Conservation (phyloP, 2,113 vertebrate genomes). For the Atherinomorus stipes region DNA sequence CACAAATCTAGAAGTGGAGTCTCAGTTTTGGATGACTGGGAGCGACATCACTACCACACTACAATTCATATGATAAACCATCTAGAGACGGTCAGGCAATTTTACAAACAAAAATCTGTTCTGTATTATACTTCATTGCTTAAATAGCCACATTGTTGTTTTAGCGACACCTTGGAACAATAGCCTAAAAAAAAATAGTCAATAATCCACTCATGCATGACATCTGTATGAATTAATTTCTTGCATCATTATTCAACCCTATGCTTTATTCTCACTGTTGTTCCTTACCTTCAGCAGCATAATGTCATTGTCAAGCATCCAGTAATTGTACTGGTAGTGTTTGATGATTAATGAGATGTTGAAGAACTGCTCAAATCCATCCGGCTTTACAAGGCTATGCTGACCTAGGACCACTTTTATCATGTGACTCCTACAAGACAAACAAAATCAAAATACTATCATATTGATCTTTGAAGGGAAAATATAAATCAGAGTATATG, state of each 20-base stretch:
- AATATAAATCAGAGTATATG: no score
- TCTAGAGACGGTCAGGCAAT: neutral
- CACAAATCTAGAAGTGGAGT: neutral
- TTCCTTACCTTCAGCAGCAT: constrained; percentile 82
- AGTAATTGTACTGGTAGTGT: constrained; percentile 64
- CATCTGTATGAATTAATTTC: neutral
- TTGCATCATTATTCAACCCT: neutral
- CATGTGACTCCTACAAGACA: constrained; percentile 57
- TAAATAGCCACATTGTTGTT: neutral
- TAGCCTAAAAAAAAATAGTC: neutral
- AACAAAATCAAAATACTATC: no score
- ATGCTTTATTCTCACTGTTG: neutral
- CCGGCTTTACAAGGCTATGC: constrained; percentile 51
- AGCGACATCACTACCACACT: neutral
- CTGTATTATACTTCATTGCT: neutral
- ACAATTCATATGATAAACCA: neutral
- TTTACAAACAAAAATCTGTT: no score
- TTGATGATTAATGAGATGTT: constrained; percentile 60
- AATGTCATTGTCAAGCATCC: constrained; percentile 82
- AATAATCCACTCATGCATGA: neutral
- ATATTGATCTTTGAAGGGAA: no score
- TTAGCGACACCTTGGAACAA: neutral
- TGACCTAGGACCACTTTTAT: constrained; percentile 79
- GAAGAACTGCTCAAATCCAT: constrained; percentile 77
- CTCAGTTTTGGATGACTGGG: neutral